Base-by-base conservation (phyloP, 2,888 invertebrate genomes). In the Pristionchus mayeri region DNA sequence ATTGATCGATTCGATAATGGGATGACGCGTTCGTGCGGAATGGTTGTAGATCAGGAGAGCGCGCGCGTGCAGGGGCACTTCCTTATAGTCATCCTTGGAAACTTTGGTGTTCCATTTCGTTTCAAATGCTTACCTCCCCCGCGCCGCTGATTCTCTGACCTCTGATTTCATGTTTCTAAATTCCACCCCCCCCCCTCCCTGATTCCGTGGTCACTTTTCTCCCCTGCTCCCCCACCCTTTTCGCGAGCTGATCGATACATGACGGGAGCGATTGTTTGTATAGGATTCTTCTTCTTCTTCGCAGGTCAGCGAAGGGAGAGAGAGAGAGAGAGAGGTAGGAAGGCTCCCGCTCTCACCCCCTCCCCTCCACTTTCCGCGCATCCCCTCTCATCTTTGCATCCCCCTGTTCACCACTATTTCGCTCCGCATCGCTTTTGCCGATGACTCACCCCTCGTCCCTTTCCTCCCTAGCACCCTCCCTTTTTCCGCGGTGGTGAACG, bases 281-380 rank as follows among this genome's bases (percentile, higher is more conserved):
- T 63, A 63, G 63, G 63, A 63, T 63, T 63, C 63, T 63, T 63
- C 63, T 34, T 4, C n/a, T n/a, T 18, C 63, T 63, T 63, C 63
- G 63, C 63, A 63, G 63, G 34, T 50, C 48, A 78, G 50, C n/a
- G 75, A 21, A 40, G 48, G 50, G 48, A n/a, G 34, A 18, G n/a
- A n/a, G n/a, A n/a, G n/a, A n/a, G n/a, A n/a, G n/a, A n/a, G n/a
- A n/a, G n/a, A n/a, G n/a, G n/a, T n/a, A n/a, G n/a, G n/a, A n/a
- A 44, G 37, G 27, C 71, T 40, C 71, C 40, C 37, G 21, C 40
- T 40, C 24, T 40, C 21, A 34, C 24, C 40, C 18, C 27, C 71
- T 40, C 16, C 48, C 16, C 24, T 44, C 24, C 37, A 44, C 44
- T 0, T 16, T n/a, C 44, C 48, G 34, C 27, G 18, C 78, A 13